These are phyloP conservation scores for Tachina grossa DNA, from an alignment of 2,888 invertebrate genomes.

Conservation along the genomic window DNA sequence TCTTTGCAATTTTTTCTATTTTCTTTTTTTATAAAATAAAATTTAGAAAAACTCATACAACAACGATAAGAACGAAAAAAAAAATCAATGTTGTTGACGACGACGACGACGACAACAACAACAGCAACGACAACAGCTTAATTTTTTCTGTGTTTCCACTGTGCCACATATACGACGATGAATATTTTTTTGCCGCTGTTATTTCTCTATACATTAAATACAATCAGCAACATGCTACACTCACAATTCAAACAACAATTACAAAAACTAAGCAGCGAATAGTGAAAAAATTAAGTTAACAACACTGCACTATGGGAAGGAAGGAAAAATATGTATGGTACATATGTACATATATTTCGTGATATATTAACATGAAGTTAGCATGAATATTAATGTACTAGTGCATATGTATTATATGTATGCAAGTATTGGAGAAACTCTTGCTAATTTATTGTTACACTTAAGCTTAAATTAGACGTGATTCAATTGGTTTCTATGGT, in stretches of 20 bases:
- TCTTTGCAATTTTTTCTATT: background rate
- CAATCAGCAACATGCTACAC: conserved; percentile 58
- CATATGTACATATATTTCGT: background rate
- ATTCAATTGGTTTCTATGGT: no score
- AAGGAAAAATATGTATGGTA: no score
- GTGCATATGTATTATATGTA: no score
- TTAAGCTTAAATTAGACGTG: no score
- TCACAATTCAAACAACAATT: conserved; percentile 53
- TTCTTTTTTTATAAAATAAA: conserved; percentile 50
- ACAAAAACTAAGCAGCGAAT: conserved; percentile 20
- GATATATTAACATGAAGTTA: no score
- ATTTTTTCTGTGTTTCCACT: conserved; percentile 39
- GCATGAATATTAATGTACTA: no score
- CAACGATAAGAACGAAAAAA: conserved; percentile 40
- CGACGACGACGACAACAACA: conserved; percentile 4
- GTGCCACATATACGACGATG: conserved; percentile 50
- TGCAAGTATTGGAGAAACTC: no score
- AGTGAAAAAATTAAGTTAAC: conserved; percentile 56
- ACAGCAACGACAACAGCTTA: conserved; percentile 11
- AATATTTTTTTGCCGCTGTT: conserved; percentile 31
- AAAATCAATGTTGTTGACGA: conserved; percentile 57
- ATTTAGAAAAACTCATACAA: conserved; percentile 61
- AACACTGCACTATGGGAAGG: conserved; percentile 42
- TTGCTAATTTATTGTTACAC: no score
- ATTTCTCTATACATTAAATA: conserved; percentile 25